Base-by-base conservation (phyloP, 1,140 invertebrate species). In the Sarcophaga peregrina region DNA sequence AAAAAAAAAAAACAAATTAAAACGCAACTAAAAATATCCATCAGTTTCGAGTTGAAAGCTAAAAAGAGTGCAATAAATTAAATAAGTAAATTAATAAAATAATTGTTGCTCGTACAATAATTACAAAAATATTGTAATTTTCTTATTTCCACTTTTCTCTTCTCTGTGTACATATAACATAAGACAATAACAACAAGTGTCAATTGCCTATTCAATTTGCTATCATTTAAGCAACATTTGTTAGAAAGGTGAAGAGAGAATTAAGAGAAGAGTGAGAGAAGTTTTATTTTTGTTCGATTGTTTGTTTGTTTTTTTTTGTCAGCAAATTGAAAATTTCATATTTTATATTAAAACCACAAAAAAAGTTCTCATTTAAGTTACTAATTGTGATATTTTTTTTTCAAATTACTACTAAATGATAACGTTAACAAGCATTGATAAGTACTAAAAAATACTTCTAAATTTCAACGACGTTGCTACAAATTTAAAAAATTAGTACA, bases 171-270 rank as follows among this genome's bases (percentile, higher is more conserved):
- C 17, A 25, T n/a, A 68, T 9, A 20, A 20, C n/a, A 37, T 37
- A 37, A 37, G 25, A 68, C 62, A 68, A 68, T 68, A 68, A 68
- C 62, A 68, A 68, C 62, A 68, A 68, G 62, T 68, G 62, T 68
- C 62, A 68, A 68, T 68, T 68, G 7, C 62, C 17, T 17, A 68
- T 68, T 68, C 20, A 68, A 8, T n/a, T n/a, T n/a, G n/a, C n/a
- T n/a, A n/a, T n/a, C 62, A 68, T 25, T 68, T 9, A 68, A 5
- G 50, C 8, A 13, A 52, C 1, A 4, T 37, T 37, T 37, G 25
- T 37, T 37, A 37, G 25, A 37, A 37, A 2, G 4, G 25, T 68
- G 20, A n/a, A 68, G 20, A 68, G 62, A 20, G 62, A 52, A 52
- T 52, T 1, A 37, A 37, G 25, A 37, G 25, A 37, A 37, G 50